Percentiles rank a stretch among this genome's conserved stretches.
phyloP scores from a whole-genome alignment of 2,113 vertebrate genomes.

The Cryptotis parvus region DNA sequence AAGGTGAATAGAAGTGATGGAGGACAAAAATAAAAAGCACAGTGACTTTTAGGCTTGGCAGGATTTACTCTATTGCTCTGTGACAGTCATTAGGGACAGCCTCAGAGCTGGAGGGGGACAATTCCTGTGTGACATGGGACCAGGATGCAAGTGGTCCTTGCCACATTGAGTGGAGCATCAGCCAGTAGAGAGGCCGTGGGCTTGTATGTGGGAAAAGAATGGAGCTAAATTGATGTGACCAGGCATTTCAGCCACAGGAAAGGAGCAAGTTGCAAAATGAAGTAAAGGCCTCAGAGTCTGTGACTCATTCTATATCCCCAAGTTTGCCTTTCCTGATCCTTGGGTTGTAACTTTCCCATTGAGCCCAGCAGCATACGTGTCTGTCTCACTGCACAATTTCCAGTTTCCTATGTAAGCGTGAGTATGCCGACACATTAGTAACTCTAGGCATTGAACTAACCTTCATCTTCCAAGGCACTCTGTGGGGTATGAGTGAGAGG shows the following conservation, averaged over 20 bases:
- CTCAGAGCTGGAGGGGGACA: slow-evolving; percentile 31
- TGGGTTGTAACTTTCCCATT: slow-evolving; percentile 45
- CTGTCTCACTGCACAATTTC: not conserved
- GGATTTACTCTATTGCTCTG: slow-evolving; percentile 68
- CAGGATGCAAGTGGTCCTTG: not conserved
- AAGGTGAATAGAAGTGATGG: not conserved
- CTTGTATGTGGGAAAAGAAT: not conserved
- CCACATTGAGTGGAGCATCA: not conserved
- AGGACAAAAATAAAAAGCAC: not conserved
- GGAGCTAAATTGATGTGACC: too few species aligned
- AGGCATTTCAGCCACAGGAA: not conserved
- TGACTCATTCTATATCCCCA: not conserved
- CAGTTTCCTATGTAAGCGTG: not conserved
- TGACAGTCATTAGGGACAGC: slow-evolving; percentile 22
- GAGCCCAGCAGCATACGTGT: not conserved
- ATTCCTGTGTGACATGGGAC: not conserved
- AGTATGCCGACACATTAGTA: slow-evolving; percentile 36
- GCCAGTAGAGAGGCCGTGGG: not conserved
- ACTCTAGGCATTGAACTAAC: slow-evolving; percentile 56
- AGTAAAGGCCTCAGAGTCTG: not conserved
- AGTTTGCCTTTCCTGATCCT: not conserved
- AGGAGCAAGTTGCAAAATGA: not conserved
- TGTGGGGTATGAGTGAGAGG: slow-evolving; percentile 22
- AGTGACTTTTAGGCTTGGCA: slow-evolving; percentile 67
- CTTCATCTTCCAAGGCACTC: slow-evolving; percentile 54